Evolutionary conservation across 2,888 invertebrate species (phyloP), one percentile per base, ranked within the genome.

Genomic region (Flexamia atlantica): DNA sequence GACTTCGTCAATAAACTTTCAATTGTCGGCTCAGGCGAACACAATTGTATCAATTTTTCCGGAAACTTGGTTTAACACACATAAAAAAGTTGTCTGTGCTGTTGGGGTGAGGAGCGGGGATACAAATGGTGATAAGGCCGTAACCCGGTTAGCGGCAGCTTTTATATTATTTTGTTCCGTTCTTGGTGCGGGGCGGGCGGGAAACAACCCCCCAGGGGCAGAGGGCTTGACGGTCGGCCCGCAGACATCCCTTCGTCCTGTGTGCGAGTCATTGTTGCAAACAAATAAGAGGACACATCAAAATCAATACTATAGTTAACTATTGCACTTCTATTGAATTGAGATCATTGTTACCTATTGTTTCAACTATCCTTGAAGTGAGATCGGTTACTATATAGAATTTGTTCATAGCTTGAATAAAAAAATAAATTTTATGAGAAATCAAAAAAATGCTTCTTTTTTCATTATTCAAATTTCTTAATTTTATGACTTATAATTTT

Each of bases 61-160:
- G 50, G 53, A 79, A 79, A 79, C 79, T 79, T 79, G 57, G 79
- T 53, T 79, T 57, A 79, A 79, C 79, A 57, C 32, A 79, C 57
- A 76, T 76, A 76, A 79, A 79, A 79, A 79, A 79, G 79, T 79
- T 57, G 79, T 79, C 50, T 53, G 76, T 57, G 53, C 20, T 25
- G 46, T 28, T 50, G 36, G 42, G 28, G 46, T 10, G 36, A 68
- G 68, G 32, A 72, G 72, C 40, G 84, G 84, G 84, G 76, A 82
- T 84, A 84, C 84, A 84, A 84, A 84, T 84, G 84, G 84, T 84
- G 84, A 84, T 84, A 84, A 82, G 84, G 81, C 57, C 20, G 82
- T 84, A 84, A 84, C 84, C 68, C 32, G 82, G 84, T 84, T 84
- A 84, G 84, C 74, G 84, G 81, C 82, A 70, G 84, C 82, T 84